Conservation (phyloP, 1,140 invertebrate genomes). For the Oreohelix idahoensis region DNA sequence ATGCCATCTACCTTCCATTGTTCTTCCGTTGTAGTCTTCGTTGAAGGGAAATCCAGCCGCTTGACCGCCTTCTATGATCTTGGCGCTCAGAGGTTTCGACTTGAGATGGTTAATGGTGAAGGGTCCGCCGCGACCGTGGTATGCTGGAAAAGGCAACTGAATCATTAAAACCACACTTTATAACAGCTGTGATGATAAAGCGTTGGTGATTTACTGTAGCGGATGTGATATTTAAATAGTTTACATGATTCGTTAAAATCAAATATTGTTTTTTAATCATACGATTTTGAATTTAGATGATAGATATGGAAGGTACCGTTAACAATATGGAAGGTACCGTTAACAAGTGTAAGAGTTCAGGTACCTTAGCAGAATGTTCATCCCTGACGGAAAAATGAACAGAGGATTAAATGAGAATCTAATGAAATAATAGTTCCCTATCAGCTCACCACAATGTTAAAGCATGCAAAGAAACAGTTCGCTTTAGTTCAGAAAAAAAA, state of each 20-base stretch:
- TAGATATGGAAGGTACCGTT: not conserved
- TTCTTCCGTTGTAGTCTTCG: slow-evolving; percentile 53
- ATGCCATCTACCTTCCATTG: slow-evolving; percentile 39
- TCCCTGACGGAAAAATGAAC: no score
- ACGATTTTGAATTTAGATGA: not conserved
- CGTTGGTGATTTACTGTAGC: no score
- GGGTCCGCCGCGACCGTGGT: slow-evolving; percentile 44
- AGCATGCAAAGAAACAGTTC: no score
- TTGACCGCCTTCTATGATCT: slow-evolving; percentile 30
- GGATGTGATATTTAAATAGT: no score
- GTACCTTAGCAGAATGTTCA: no score
- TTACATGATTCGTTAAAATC: no score
- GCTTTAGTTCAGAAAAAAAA: no score
- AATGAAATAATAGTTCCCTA: no score
- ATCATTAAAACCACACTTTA: not conserved
- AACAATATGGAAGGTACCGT: not conserved
- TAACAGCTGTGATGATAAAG: not conserved
- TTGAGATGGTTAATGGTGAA: slow-evolving; percentile 31
- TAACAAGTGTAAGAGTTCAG: no score
- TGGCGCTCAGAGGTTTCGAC: slow-evolving; percentile 10
- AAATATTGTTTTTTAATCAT: not conserved
- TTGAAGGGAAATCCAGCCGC: slow-evolving; percentile 73
- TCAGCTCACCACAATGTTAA: no score
- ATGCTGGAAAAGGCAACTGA: slow-evolving; percentile 37
- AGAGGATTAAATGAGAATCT: no score